phyloP scores from a whole-genome alignment of 2,113 vertebrate genomes.

The Eulemur rufifrons region DNA sequence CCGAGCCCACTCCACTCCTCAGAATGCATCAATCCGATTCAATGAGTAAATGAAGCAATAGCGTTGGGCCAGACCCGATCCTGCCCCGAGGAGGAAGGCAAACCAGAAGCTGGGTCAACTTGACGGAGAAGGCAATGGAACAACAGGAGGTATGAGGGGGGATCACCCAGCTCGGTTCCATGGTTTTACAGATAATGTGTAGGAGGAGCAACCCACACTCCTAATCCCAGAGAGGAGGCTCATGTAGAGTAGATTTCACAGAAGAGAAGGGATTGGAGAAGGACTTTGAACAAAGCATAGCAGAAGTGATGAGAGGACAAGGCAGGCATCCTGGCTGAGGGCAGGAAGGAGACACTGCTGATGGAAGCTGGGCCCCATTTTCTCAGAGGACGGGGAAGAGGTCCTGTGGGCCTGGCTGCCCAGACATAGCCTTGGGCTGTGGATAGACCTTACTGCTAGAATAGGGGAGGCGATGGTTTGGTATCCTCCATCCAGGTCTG shows the following conservation, averaged over 20 bases:
- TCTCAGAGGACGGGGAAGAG: not conserved
- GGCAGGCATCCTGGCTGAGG: rapidly evolving
- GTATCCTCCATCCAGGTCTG: not conserved
- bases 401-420: too few species aligned
- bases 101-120: not conserved
- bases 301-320: not conserved
- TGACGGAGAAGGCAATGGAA: not conserved
- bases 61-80: too few species aligned
- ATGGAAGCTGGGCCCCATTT: not conserved
- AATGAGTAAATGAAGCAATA: not conserved
- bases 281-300: not conserved
- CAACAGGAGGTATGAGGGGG: too few species aligned
- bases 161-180: not conserved
- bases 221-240: not conserved
- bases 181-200: not conserved
- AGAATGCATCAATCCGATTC: not conserved
- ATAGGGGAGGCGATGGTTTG: rapidly evolving
- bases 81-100: not conserved
- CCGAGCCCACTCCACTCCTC: not conserved
- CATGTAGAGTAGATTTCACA: rapidly evolving
- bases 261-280: not conserved
- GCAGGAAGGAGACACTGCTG: not conserved
- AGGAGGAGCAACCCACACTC: not conserved
- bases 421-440: not conserved
- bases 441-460: not conserved